phyloP scores from a whole-genome alignment of 1,140 invertebrate genomes.

The Yoshiicerus persimilis region DNA sequence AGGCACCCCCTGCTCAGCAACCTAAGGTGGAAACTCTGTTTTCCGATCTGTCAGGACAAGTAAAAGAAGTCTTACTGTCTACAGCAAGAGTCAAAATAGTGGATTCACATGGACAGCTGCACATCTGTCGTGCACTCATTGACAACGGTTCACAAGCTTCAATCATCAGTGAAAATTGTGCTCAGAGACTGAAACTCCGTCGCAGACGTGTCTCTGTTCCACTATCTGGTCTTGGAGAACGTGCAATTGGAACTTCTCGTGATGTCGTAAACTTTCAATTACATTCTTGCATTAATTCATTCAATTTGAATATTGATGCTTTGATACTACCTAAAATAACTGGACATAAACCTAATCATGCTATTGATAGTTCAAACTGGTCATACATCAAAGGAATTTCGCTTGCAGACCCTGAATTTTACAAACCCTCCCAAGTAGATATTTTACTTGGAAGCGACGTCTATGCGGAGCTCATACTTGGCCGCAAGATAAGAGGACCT shows the following conservation, averaged over 20 bases:
- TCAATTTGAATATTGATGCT: not conserved
- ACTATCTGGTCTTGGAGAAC: not conserved
- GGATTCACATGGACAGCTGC: not conserved
- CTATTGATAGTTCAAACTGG: not conserved
- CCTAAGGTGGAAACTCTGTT: not conserved
- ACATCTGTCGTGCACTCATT: not conserved
- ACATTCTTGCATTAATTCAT: not conserved
- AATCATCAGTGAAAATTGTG: not conserved
- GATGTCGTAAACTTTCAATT: not conserved
- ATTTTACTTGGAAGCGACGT: conserved; percentile 18
- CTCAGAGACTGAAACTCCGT: not conserved
- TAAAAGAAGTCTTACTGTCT: not conserved
- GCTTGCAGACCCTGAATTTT: not conserved
- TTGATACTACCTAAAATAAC: not conserved
- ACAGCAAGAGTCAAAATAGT: not conserved
- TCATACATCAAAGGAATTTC: not conserved
- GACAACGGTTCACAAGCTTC: not conserved
- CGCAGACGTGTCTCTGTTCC: not conserved
- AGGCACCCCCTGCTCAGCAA: not conserved
- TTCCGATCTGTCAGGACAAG: too few species aligned
- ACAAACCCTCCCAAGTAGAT: not conserved
- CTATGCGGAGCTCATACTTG: not conserved
- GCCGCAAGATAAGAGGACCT: not conserved
- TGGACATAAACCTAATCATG: not conserved
- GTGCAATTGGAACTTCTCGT: not conserved